A percentile compares a stretch with the other conserved stretches of the same genome.
Evolutionary conservation across 2,888 invertebrate genomes (phyloP).

Genomic region (Conops quadrifasciatus): DNA sequence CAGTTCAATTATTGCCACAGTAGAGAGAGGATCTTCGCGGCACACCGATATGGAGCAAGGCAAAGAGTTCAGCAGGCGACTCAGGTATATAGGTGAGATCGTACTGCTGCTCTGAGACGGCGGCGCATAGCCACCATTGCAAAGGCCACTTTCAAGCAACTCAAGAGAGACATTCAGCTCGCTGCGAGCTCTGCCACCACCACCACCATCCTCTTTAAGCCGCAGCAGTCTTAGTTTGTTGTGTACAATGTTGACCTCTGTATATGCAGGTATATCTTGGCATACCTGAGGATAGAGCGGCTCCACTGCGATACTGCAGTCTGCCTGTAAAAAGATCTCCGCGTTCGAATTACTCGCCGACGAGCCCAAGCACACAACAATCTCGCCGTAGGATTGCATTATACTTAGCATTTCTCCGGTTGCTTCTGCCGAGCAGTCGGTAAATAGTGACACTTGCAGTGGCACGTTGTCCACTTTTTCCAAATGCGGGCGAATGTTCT

Average conservation of each 20-base stretch:
- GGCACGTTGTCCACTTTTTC: slow-evolving; percentile 98
- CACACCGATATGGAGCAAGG: slow-evolving; percentile 86
- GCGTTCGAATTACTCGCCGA: slow-evolving; percentile 87
- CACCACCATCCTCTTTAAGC: slow-evolving; percentile 38
- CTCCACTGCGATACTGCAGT: slow-evolving; percentile 89
- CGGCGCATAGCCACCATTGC: slow-evolving; percentile 49
- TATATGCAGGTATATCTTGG: slow-evolving; percentile 62
- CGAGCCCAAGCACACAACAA: slow-evolving; percentile 93
- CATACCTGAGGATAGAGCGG: slow-evolving; percentile 88
- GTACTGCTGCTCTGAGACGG: too few relatives aligned
- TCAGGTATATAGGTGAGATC: slow-evolving; percentile 79
- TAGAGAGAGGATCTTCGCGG: slow-evolving; percentile 64
- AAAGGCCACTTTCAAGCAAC: slow-evolving; percentile 54
- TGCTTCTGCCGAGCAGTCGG: slow-evolving; percentile 93
- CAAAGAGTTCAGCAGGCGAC: slow-evolving; percentile 83
- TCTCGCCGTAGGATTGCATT: slow-evolving; percentile 95
- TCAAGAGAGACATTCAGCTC: slow-evolving; percentile 49
- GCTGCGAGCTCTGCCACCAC: slow-evolving; percentile 37
- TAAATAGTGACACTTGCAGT: slow-evolving; percentile 94
- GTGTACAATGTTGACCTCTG: slow-evolving; percentile 62
- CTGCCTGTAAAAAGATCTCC: slow-evolving; percentile 92
- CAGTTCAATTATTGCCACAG: slow-evolving; percentile 64
- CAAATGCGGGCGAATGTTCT: slow-evolving; percentile 95
- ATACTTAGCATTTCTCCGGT: slow-evolving; percentile 93
- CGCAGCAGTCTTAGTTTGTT: slow-evolving; percentile 58